phyloP scores from a whole-genome alignment of 23 tunicate genomes.

The Corella eumyota region DNA sequence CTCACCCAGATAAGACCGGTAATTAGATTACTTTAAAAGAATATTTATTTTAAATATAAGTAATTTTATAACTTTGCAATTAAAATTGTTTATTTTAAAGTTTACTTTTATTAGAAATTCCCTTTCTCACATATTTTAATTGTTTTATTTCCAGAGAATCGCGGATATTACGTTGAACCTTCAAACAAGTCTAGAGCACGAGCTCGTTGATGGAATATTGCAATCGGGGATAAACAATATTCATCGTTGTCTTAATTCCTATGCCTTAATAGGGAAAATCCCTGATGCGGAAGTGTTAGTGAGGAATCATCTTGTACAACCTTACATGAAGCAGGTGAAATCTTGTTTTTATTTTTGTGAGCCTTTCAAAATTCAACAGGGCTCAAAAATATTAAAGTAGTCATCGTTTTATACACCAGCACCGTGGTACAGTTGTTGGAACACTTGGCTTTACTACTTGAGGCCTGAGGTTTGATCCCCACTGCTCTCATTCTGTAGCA shows the following conservation, averaged over 20 bases:
- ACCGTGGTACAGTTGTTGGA: too few species aligned
- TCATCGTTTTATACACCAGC: too few species aligned
- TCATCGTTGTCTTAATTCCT: constrained; percentile 88
- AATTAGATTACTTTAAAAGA: neutral
- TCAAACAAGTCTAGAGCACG: constrained; percentile 57
- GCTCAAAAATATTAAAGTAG: too few species aligned
- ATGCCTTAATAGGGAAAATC: constrained; percentile 76
- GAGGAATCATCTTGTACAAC: constrained; percentile 46
- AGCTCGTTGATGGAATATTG: constrained; percentile 47
- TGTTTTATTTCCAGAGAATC: constrained; percentile 52
- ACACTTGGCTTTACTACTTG: too few species aligned
- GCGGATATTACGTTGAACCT: constrained; percentile 66
- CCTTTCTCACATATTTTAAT: too few species aligned
- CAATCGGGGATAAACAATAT: constrained; percentile 22
- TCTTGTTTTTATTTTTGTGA: neutral
- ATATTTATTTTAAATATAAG: too few species aligned
- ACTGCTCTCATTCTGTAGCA: too few species aligned
- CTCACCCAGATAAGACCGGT: constrained; percentile 64
- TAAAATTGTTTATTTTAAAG: too few species aligned
- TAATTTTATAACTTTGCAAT: neutral
- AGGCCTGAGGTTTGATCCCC: too few species aligned
- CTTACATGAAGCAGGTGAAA: constrained; percentile 57
- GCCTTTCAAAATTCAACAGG: neutral
- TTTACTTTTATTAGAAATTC: too few species aligned
- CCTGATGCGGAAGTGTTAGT: constrained; percentile 73